Conservation (phyloP, 2,888 invertebrate genomes). For the Chymomyza caudatula region DNA sequence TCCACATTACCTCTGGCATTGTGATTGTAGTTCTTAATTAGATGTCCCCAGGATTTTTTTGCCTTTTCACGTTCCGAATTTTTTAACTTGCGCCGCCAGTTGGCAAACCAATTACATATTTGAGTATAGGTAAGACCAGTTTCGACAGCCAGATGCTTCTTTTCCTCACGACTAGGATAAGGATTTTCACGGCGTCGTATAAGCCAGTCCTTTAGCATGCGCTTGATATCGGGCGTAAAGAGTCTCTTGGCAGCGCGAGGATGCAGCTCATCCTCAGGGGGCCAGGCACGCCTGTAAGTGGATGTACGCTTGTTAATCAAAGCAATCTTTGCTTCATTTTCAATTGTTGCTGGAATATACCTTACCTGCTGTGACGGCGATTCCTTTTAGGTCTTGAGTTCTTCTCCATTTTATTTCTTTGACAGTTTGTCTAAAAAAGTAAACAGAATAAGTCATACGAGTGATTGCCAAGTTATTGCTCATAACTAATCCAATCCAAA, state of each 20-base stretch:
- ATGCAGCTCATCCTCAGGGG: slow-evolving; percentile 79
- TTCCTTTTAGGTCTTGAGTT: slow-evolving; percentile 82
- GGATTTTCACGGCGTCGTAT: slow-evolving; percentile 87
- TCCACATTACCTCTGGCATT: slow-evolving; percentile 88
- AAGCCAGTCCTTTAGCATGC: slow-evolving; percentile 87
- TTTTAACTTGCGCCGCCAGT: slow-evolving; percentile 88
- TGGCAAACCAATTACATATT: slow-evolving; percentile 90
- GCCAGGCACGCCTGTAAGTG: slow-evolving; percentile 77
- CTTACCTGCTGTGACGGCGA: slow-evolving; percentile 84
- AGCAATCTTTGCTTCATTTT: too few species aligned
- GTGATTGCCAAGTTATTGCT: slow-evolving; percentile 28
- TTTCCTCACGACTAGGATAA: slow-evolving; percentile 88
- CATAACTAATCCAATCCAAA: slow-evolving; percentile 46
- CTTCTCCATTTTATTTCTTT: slow-evolving; percentile 43
- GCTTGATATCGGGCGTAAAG: slow-evolving; percentile 89
- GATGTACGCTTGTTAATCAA: slow-evolving; percentile 5
- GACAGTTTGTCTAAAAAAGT: background rate
- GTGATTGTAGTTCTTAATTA: slow-evolving; percentile 84
- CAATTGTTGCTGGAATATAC: background rate
- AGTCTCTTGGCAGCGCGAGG: slow-evolving; percentile 85
- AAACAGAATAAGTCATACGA: background rate
- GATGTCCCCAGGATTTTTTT: slow-evolving; percentile 86
- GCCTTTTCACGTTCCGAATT: slow-evolving; percentile 85
- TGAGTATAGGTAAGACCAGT: slow-evolving; percentile 88
- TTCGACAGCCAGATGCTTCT: slow-evolving; percentile 85